Percentiles rank a stretch among this genome's conserved stretches.
phyloP scores from a whole-genome alignment of 2,113 vertebrate species.

The Eolophus roseicapilla region DNA sequence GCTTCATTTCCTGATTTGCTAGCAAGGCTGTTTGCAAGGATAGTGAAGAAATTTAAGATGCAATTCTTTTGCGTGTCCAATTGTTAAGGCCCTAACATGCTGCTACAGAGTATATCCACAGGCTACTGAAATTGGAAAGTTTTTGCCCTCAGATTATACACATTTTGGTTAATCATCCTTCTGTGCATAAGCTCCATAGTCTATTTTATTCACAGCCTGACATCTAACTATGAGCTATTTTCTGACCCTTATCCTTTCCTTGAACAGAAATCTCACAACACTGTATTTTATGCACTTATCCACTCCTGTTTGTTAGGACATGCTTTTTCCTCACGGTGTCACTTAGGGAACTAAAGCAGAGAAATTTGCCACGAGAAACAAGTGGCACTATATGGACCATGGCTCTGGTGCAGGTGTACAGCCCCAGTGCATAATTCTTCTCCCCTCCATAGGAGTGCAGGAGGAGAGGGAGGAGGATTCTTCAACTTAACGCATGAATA shows the following conservation, averaged over 20 bases:
- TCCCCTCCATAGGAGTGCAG: background rate
- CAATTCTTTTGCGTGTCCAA: background rate
- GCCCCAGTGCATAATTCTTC: rapidly evolving
- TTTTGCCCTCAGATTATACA: background rate
- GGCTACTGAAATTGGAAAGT: background rate
- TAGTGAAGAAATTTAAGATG: background rate
- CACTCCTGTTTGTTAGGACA: background rate
- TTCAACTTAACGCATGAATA: background rate
- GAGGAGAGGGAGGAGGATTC: background rate
- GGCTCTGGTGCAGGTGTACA: background rate
- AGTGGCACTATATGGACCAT: background rate
- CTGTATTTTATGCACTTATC: background rate
- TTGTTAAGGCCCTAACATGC: background rate
- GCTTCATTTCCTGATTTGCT: background rate
- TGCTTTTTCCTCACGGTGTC: background rate
- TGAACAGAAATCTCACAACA: background rate
- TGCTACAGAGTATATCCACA: background rate
- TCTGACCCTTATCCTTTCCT: background rate
- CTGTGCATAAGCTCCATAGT: background rate
- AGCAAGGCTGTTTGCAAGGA: background rate
- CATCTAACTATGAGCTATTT: background rate
- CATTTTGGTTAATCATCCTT: background rate
- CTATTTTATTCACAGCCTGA: background rate
- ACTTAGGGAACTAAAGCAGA: background rate
- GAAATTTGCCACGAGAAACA: background rate